Base-by-base conservation (phyloP, 1,140 invertebrate genomes). In the Oryctes rhinoceros region DNA sequence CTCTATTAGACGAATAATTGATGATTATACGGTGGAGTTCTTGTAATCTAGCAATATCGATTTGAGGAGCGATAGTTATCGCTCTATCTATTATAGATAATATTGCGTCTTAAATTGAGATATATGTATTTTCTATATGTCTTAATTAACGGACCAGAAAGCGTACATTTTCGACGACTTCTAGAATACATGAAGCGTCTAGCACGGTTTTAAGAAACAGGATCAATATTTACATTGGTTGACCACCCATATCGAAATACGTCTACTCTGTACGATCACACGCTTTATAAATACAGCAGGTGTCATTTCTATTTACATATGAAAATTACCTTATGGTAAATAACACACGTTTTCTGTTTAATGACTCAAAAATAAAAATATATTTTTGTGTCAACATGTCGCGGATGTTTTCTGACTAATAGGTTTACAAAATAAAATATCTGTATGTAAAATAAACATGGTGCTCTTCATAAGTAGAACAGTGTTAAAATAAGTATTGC, bases 181-280 rank as follows among this genome's bases (percentile, higher is more conserved):
- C 53, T 59, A 18, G 53, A 6, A 59, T 59, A 59, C 18, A n/a
- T n/a, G 53, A 59, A 59, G 18, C 18, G 15, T 59, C n/a, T 15
- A 59, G 13, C 6, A 59, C 3, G 7, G 15, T 6, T 18, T 59
- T 13, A 18, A 18, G 53, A 59, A 18, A 18, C 3, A n/a, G 18
- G 53, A 59, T 59, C 53, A 59, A 59, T 59, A 59, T 59, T 59
- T 59, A 18, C 18, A n/a, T 59, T 59, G 1, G 5, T 18, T 18
- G 53, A 15, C 53, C 53, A 59, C 53, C 53, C 53, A 59, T 59
- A 59, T 59, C 13, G 53, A 59, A n/a, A 18, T 59, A 59, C n/a
- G 13, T n/a, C 6, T 30, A 30, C 24, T 30, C 24, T 30, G 24
- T 30, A 30, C 24, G 24, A 30, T 30, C 24, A 30, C 24, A 30